Conservation (phyloP, 1,140 invertebrate genomes). For the Meloidogyne floridensis region DNA sequence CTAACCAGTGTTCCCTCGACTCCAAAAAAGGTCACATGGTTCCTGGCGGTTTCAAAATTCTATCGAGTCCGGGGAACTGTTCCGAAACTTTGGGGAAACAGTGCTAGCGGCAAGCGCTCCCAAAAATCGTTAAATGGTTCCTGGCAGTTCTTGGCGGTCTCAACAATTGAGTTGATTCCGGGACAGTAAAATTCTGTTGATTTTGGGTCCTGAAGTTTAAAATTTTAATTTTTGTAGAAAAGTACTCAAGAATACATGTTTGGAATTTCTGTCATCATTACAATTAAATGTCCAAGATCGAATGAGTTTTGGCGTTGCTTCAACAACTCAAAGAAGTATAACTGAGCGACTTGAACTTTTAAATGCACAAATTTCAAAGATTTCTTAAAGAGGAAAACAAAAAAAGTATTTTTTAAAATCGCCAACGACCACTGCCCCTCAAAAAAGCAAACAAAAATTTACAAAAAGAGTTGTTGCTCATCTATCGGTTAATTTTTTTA, state of each 20-base stretch:
- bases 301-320: not conserved
- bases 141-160: no score
- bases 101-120: no score
- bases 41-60: no score
- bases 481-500: no score
- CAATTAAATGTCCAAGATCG: conserved; percentile 36
- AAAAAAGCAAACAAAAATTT: not conserved
- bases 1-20: no score
- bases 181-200: no score
- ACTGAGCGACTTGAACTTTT: conserved; percentile 31
- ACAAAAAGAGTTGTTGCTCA: not conserved
- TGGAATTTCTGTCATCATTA: conserved; percentile 40
- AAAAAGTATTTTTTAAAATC: not conserved
- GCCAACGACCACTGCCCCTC: not conserved
- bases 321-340: conserved; percentile 3
- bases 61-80: no score
- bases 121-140: no score
- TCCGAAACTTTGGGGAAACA: no score
- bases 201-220: not conserved
- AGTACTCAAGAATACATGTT: conserved; percentile 32
- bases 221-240: conserved; percentile 31
- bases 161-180: no score
- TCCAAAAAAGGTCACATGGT: no score
- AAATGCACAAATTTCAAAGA: conserved; percentile 23
- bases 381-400: not conserved